phyloP scores from a whole-genome alignment of 1,140 invertebrate genomes.

The Drosophila ercepeae region DNA sequence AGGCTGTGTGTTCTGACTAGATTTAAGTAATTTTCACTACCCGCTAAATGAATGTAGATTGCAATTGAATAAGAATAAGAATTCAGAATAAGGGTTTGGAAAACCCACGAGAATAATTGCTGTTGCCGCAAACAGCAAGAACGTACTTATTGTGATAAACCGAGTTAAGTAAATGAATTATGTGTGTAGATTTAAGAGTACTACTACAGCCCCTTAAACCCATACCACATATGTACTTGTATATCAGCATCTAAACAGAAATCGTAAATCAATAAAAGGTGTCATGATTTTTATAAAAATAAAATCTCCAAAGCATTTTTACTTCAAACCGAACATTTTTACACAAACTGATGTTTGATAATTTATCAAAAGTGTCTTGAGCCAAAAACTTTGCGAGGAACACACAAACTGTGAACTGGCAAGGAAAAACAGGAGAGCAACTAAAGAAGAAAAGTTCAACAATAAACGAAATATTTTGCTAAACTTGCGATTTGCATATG shows the following conservation, averaged over 20 bases:
- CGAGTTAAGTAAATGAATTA: conserved; percentile 62
- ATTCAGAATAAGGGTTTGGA: conserved; percentile 6
- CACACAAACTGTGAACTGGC: conserved; percentile 59
- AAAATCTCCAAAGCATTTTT: conserved; percentile 21
- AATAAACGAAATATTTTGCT: conserved; percentile 82
- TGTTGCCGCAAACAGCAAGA: conserved; percentile 62
- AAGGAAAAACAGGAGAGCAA: conserved; percentile 29
- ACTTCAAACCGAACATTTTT: conserved; percentile 39
- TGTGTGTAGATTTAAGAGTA: conserved; percentile 38
- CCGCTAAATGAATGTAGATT: conserved; percentile 15
- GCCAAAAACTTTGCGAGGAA: conserved; percentile 28
- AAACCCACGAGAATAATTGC: conserved; percentile 39
- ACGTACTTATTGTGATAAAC: conserved; percentile 79
- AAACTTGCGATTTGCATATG: conserved; percentile 82
- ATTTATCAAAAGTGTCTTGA: conserved; percentile 70
- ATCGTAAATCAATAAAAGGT: conserved; percentile 80
- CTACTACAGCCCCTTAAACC: neutral
- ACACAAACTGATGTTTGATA: conserved; percentile 41
- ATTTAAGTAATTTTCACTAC: conserved; percentile 44
- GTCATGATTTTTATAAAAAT: conserved; percentile 76
- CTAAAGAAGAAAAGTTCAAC: conserved; percentile 76
- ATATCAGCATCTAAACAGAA: conserved; percentile 41
- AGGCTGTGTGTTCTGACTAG: conserved; percentile 83
- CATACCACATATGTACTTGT: conserved; percentile 11
- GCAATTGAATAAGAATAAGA: conserved; percentile 21